phyloP scores from a whole-genome alignment of 2,113 vertebrate species.

The Misgurnus anguillicaudatus region DNA sequence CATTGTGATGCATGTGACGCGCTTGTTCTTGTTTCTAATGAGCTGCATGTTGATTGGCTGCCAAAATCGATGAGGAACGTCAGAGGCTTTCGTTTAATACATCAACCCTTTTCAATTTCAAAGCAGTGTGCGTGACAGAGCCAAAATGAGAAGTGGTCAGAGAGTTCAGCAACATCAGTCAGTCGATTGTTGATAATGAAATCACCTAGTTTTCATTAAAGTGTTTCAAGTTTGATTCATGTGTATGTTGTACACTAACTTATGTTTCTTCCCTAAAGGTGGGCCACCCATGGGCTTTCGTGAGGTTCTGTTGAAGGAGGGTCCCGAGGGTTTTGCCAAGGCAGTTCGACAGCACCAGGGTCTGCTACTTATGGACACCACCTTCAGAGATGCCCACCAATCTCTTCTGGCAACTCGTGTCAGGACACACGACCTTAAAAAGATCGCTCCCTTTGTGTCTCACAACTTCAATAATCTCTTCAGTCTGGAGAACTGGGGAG shows the following conservation, averaged over 20 bases:
- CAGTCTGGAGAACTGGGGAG: conserved; percentile 93
- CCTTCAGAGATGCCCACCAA: conserved; percentile 92
- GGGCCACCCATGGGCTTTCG: conserved; percentile 83
- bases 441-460: conserved; percentile 85
- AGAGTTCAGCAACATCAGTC: conserved; percentile 1
- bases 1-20: not conserved
- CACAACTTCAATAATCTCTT: conserved; percentile 87
- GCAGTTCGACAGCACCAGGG: conserved; percentile 82
- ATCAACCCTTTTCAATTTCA: conserved; percentile 19
- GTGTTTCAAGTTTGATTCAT: no score
- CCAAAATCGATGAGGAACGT: conserved; percentile 15
- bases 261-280: conserved; percentile 64
- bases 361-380: conserved; percentile 92
- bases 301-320: conserved; percentile 82
- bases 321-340: conserved; percentile 84
- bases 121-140: not conserved
- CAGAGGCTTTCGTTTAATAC: conserved; percentile 8
- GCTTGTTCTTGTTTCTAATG: not conserved
- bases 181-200: not conserved
- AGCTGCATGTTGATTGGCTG: conserved; percentile 12
- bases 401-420: conserved; percentile 90
- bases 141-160: not conserved
- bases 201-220: not conserved
- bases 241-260: not conserved
- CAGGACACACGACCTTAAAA: conserved; percentile 89